Evolutionary conservation across 2,113 vertebrate species (phyloP).

Genomic region (Camarhynchus parvulus): DNA sequence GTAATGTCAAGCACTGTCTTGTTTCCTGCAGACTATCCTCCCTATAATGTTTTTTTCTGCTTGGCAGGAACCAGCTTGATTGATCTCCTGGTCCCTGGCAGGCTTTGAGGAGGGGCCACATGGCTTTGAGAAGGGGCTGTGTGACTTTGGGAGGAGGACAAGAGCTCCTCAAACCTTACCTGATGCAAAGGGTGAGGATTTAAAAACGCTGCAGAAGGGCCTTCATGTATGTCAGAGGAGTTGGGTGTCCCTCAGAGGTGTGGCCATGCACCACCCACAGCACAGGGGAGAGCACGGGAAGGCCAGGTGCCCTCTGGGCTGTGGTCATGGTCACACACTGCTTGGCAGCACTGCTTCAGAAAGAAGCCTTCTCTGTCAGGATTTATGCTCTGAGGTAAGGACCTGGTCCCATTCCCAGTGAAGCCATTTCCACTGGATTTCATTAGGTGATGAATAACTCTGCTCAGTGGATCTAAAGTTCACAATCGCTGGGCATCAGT

Average conservation of each 20-base stretch:
- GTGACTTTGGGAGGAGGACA: neutral
- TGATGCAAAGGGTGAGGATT: neutral
- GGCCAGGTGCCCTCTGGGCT: neutral
- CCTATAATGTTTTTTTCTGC: neutral
- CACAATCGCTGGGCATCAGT: neutral
- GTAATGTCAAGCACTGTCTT: neutral
- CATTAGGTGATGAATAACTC: neutral
- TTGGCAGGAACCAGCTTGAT: neutral
- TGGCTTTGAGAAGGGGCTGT: neutral
- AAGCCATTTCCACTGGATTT: neutral
- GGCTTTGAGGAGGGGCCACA: neutral
- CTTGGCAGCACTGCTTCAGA: neutral
- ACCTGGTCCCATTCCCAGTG: neutral
- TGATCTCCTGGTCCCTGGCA: neutral
- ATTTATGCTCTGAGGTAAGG: neutral
- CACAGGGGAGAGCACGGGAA: fast-evolving
- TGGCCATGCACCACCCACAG: fast-evolving
- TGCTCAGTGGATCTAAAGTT: neutral
- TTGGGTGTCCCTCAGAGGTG: neutral
- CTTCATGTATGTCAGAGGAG: neutral
- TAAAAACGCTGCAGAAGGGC: neutral
- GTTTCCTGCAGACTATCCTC: neutral
- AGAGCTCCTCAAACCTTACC: neutral
- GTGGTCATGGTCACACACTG: fast-evolving
- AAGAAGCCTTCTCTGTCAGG: neutral